Conservation (phyloP, 2,113 vertebrate species). For the Hystrix cristata region DNA sequence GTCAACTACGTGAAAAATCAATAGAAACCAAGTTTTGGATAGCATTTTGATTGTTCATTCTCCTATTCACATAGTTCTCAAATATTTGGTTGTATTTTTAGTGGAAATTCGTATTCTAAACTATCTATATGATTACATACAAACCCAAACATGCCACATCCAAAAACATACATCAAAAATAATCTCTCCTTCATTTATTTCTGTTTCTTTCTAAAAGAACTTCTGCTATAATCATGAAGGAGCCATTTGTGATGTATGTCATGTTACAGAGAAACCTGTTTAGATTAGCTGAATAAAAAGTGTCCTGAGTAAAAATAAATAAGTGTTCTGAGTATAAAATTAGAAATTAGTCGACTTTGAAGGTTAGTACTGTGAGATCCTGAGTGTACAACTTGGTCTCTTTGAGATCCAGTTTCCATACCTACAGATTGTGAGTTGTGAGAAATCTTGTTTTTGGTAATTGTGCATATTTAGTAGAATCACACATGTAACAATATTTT, state of each 20-base stretch:
- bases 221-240: neutral
- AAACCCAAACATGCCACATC: neutral
- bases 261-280: neutral
- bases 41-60: neutral
- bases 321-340: neutral
- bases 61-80: neutral
- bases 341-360: neutral
- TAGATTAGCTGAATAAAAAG: neutral
- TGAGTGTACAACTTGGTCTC: neutral
- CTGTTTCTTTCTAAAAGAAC: neutral
- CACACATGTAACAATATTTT: neutral
- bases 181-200: neutral
- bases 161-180: neutral
- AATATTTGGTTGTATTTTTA: neutral
- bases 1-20: neutral
- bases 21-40: neutral
- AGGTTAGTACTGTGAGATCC: neutral
- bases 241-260: neutral
- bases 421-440: neutral
- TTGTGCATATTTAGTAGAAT: constrained; percentile 23
- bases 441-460: neutral
- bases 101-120: neutral
- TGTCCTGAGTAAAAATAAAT: constrained; percentile 15
- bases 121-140: neutral
- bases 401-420: neutral